These are phyloP conservation scores for Mobula birostris DNA, from an alignment of 2,113 vertebrate genomes.

Conservation along the genomic window DNA sequence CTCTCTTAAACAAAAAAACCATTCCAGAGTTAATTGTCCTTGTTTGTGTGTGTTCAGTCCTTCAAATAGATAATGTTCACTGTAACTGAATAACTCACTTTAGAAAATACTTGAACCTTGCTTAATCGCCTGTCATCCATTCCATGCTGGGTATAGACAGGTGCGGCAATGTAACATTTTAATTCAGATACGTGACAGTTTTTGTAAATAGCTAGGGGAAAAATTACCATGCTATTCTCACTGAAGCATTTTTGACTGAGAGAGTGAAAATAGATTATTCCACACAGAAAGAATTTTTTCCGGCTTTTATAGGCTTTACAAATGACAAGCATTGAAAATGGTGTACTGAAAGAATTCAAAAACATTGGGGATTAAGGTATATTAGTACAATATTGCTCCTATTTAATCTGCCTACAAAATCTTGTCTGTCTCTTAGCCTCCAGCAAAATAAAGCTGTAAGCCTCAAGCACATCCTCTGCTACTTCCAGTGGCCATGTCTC, in stretches of 20 bases:
- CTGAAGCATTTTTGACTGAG: constrained; percentile 8
- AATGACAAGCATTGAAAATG: constrained; percentile 9
- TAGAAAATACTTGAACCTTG: constrained; percentile 37
- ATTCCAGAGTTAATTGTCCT: constrained; percentile 31
- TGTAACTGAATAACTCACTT: constrained; percentile 34
- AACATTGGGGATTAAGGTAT: constrained; percentile 2
- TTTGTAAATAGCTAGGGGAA: constrained; percentile 5
- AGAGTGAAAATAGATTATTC: constrained; percentile 15
- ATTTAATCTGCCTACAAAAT: constrained; percentile 25
- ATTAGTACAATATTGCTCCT: constrained; percentile 15
- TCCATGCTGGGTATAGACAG: constrained; percentile 16
- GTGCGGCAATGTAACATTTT: constrained; percentile 34
- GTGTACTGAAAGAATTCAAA: neutral
- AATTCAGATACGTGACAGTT: constrained; percentile 20
- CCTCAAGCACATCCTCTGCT: neutral
- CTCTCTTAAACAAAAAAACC: neutral
- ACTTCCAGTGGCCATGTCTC: neutral
- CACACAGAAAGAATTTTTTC: neutral
- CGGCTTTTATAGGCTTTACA: constrained; percentile 16
- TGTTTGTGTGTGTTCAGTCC: constrained; percentile 29
- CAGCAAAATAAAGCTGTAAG: constrained; percentile 13
- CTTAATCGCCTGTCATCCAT: constrained; percentile 28
- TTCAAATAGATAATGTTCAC: constrained; percentile 27
- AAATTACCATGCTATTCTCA: constrained; percentile 7
- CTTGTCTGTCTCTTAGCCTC: constrained; percentile 12